phyloP scores from a whole-genome alignment of 2,888 invertebrate genomes.

The Drosophila imparisetae region DNA sequence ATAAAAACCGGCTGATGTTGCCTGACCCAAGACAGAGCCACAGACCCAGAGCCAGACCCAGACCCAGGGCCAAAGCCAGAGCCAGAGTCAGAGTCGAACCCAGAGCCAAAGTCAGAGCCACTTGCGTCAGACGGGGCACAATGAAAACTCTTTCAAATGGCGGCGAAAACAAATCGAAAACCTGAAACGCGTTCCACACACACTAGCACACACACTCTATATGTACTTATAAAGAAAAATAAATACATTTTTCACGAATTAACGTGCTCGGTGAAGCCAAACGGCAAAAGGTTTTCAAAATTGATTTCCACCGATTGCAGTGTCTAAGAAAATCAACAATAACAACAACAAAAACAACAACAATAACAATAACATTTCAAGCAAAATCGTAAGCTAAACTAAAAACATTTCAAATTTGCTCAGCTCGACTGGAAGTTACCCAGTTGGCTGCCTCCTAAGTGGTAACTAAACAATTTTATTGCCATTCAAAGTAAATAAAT shows the following conservation, averaged over 20 bases:
- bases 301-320: constrained; percentile 74
- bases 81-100: constrained; percentile 32
- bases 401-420: constrained; percentile 1
- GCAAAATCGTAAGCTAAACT: constrained; percentile 12
- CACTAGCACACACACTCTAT: background rate
- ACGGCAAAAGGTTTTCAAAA: constrained; percentile 76
- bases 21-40: constrained; percentile 1
- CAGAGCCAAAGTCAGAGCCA: constrained; percentile 48
- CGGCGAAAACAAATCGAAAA: constrained; percentile 44
- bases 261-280: constrained; percentile 73
- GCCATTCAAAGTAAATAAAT: no score
- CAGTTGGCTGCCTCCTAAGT: background rate
- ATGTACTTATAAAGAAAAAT: constrained; percentile 43
- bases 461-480: background rate
- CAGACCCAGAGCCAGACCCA: background rate
- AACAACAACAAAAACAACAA: constrained; percentile 27
- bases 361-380: constrained; percentile 8
- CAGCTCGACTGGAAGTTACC: constrained; percentile 8
- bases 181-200: constrained; percentile 19
- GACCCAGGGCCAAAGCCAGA: constrained; percentile 21
- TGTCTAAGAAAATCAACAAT: constrained; percentile 48
- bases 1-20: background rate
- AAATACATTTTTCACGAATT: constrained; percentile 76
- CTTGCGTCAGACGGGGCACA: constrained; percentile 62
- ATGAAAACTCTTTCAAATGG: constrained; percentile 76